A percentile compares a stretch with the other conserved stretches of the same genome.
phyloP scores from a whole-genome alignment of 2,797 vertebrate species.

The Hozukius guyotensis region DNA sequence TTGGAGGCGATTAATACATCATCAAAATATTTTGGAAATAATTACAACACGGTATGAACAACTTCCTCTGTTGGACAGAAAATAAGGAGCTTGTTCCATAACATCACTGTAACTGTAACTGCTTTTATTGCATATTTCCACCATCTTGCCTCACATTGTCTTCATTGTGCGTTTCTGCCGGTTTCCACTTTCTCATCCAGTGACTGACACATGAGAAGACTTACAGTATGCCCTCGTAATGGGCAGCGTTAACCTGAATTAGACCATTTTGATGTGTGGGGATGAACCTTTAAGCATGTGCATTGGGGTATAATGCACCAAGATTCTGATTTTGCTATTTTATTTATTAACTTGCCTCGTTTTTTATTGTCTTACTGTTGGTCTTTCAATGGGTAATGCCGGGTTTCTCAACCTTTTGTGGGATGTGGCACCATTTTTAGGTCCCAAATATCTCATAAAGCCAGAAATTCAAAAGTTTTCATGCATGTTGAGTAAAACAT shows the following conservation, averaged over 20 bases:
- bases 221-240: background rate
- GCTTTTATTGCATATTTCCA: slow-evolving; percentile 54
- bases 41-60: slow-evolving; percentile 52
- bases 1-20: slow-evolving; percentile 5
- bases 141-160: slow-evolving; percentile 41
- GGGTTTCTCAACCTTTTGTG: background rate
- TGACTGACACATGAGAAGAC: slow-evolving; percentile 16
- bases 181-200: slow-evolving; percentile 58
- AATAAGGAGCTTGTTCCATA: slow-evolving; percentile 50
- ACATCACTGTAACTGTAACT: slow-evolving; percentile 45
- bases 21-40: slow-evolving; percentile 54
- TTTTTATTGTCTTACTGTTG: background rate
- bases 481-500: background rate
- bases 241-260: background rate
- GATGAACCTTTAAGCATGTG: background rate
- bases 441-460: background rate
- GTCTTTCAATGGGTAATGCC: background rate
- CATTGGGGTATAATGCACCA: background rate
- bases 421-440: background rate
- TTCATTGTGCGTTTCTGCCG: slow-evolving; percentile 29
- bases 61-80: slow-evolving; percentile 15
- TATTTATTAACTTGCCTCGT: background rate
- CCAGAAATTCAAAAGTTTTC: background rate
- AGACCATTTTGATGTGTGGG: background rate
- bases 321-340: background rate